phyloP scores from a whole-genome alignment of 2,113 vertebrate genomes.

The Puma concolor region DNA sequence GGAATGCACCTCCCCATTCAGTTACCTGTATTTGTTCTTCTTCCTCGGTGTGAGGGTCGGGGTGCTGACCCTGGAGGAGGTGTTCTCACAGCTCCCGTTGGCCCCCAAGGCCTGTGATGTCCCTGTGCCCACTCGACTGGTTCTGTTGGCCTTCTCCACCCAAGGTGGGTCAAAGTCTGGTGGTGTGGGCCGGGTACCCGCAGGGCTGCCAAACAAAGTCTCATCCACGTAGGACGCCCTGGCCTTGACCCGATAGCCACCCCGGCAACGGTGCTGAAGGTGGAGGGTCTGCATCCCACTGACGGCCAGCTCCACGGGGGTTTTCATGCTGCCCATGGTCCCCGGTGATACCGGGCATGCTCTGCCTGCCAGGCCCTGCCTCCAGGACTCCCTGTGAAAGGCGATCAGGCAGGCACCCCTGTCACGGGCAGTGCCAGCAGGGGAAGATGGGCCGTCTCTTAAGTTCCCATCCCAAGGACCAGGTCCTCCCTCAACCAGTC shows the following conservation, averaged over 20 bases:
- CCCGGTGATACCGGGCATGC: not conserved
- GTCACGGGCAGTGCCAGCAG: not conserved
- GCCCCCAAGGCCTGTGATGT: not conserved
- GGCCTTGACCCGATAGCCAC: slow-evolving; percentile 64
- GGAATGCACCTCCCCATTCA: not conserved
- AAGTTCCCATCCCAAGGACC: not conserved
- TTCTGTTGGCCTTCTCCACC: slow-evolving; percentile 56
- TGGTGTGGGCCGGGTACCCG: not conserved
- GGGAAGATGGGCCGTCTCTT: not conserved
- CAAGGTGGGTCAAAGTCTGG: slow-evolving; percentile 83
- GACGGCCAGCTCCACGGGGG: not conserved
- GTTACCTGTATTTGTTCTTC: slow-evolving; percentile 84
- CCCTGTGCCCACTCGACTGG: not conserved
- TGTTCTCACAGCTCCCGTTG: not conserved
- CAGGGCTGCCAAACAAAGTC: slow-evolving; percentile 83
- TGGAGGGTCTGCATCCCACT: slow-evolving; percentile 54
- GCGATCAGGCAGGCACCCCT: not conserved
- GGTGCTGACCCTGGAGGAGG: slow-evolving; percentile 10
- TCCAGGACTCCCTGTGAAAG: slow-evolving; percentile 43
- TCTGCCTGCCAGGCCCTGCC: not conserved
- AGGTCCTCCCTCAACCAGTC: not conserved
- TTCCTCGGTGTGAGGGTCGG: slow-evolving; percentile 72
- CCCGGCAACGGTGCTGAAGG: not conserved
- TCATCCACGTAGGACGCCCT: slow-evolving; percentile 85
- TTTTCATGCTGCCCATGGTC: not conserved